Base-by-base conservation (phyloP, 2,888 invertebrate species). In the Lycaena phlaeas region DNA sequence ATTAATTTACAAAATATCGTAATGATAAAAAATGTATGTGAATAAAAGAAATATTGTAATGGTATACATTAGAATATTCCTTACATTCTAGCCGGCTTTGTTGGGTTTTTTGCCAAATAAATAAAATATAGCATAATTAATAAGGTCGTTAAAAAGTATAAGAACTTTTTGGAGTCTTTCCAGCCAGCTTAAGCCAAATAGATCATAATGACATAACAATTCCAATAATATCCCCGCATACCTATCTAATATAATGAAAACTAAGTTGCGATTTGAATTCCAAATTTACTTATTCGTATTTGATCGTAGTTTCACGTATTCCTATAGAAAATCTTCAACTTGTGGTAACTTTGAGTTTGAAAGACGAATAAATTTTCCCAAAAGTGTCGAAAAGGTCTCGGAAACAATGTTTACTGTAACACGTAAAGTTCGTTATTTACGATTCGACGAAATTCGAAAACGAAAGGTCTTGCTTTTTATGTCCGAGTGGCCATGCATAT, bases 271-370 rank as follows among this genome's bases (percentile, higher is more conserved):
- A 12, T 12, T 34, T 22, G 22, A 22, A 22, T 22, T 6, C 12
- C 4, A 34, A 18, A 14, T 22, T 34, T 12, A 34, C 9, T 31
- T 18, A 34, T 34, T 34, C 22, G 34, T 22, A 34, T 34, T 34
- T 34, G 34, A 34, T 34, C 34, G 22, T 18, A 34, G 22, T 22
- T 22, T 22, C n/a, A 22, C 22, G 2, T 5, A 22, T 22, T 22
- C 22, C 22, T 18, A 29, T 29, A 29, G 12, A 12, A 34, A 18
- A 34, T 34, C 22, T 34, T 27, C 27, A 10, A 11, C 10, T n/a
- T 18, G 34, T 18, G 34, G 34, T 34, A 34, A 34, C 34, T 34
- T 22, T n/a, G 12, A 34, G 34, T 34, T 34, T 34, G 22, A 22
- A 12, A 12, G 11, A 22, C 11, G 34, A 34, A 34, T 34, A 34